A percentile compares a stretch with the other conserved stretches of the same genome.
These are phyloP conservation scores for Panagrolaimus sp. DNA, from an alignment of 1,140 invertebrate genomes.

Conservation along the genomic window DNA sequence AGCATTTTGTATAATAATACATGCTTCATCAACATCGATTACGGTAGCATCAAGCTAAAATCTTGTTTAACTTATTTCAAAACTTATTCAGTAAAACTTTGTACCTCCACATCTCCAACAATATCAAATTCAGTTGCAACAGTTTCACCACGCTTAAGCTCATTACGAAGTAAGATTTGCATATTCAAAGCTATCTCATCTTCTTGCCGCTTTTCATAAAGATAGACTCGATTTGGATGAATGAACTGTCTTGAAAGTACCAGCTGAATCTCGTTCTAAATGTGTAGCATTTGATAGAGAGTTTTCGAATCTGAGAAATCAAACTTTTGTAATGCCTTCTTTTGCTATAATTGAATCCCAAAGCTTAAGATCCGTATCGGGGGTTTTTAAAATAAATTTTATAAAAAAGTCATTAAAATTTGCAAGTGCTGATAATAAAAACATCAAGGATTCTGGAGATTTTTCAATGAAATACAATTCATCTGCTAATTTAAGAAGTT, in stretches of 20 bases:
- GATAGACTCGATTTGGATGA: conserved; percentile 12
- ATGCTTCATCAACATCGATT: conserved; percentile 1
- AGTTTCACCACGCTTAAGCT: neutral
- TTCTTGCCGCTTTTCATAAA: neutral
- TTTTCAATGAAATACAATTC: conserved; percentile 9
- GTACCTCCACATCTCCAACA: neutral
- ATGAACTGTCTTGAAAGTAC: neutral
- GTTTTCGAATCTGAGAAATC: neutral
- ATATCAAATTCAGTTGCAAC: neutral
- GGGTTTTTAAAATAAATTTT: neutral
- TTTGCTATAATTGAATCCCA: neutral
- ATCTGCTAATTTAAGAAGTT: neutral
- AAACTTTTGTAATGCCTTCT: conserved; percentile 1
- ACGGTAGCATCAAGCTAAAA: neutral
- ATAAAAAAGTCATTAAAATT: neutral
- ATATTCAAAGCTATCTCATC: neutral
- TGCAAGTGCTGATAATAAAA: neutral
- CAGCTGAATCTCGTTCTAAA: neutral
- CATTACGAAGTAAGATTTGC: neutral
- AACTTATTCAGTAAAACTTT: no score
- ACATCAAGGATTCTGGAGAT: neutral
- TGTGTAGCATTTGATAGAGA: neutral
- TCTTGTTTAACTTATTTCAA: no score
- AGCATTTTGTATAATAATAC: neutral
- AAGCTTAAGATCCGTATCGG: neutral